Conservation (phyloP, 2,888 invertebrate genomes). For the Odontomyia ornata region DNA sequence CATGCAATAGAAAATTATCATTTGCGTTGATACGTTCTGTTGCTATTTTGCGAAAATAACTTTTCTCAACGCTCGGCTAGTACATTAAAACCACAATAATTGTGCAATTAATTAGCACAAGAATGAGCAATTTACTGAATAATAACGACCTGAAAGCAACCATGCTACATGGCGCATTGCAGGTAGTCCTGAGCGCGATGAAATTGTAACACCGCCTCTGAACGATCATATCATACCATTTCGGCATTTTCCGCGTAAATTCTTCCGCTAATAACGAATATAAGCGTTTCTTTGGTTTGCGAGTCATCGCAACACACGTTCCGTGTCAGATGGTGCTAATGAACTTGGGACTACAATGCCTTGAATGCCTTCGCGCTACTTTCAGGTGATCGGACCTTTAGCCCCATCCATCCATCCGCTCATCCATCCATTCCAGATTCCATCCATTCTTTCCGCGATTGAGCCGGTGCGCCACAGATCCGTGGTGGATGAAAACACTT, state of each 20-base stretch:
- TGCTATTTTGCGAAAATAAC: too few species aligned
- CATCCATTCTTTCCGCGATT: background rate
- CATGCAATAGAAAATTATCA: too few species aligned
- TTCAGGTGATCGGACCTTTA: constrained; percentile 11
- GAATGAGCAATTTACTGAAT: constrained; percentile 2
- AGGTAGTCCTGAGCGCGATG: background rate
- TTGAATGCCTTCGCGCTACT: background rate
- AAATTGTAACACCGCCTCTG: background rate
- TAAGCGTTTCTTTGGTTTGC: background rate
- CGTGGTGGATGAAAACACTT: background rate
- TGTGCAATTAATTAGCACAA: constrained; percentile 6
- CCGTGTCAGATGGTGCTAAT: constrained; percentile 27
- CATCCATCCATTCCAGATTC: background rate
- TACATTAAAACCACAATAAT: constrained; percentile 2
- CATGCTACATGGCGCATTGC: too few species aligned
- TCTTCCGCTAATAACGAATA: background rate
- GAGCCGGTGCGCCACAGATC: background rate
- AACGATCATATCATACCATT: background rate
- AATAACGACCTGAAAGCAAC: background rate
- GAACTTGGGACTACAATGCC: constrained; percentile 9
- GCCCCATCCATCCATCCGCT: background rate
- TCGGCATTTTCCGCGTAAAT: background rate
- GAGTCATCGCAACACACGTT: constrained; percentile 15
- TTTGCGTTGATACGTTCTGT: too few species aligned
- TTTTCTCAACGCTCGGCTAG: background rate